Base-by-base conservation (phyloP, 2,113 vertebrate species). In the Dendrocopos noguchii region DNA sequence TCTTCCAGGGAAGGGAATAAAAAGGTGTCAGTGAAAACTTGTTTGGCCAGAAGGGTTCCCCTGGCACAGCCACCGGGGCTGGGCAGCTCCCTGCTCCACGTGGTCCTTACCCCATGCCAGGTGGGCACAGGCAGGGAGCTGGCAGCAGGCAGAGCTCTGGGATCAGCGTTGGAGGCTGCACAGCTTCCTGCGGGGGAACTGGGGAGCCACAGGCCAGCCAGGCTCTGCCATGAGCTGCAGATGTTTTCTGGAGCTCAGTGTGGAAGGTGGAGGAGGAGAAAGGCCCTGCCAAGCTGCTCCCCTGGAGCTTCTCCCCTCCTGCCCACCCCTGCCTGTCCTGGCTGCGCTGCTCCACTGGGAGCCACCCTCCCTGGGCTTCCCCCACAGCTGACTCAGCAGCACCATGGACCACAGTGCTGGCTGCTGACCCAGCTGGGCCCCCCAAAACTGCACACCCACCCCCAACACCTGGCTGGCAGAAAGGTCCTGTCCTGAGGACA, bases 361-460 rank as follows among this genome's bases (percentile, higher is more conserved):
- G n/a, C 46, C 36, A 57, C 19, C 52, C 64, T 27, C 10, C 34
- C 16, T 10, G 17, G 29, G 34, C 65, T 65, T 73, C 16, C 33
- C n/a, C 4, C 29, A 60, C 7, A 6, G 52, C 50, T 27, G 13
- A 3, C 67, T 9, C 12, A 0, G 52, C 56, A 36, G 10, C 14
- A 1, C 31, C 31, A 42, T 3, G 1, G 42, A 7, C 39, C 12
- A 0, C 66, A 50, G 24, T 1, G 0, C 31, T 36, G 1, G 0
- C 61, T 53, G 34, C 25, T 61, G 63, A 33, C n/a, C 36, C 27
- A 19, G 19, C 20, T 33, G 55, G 15, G 9, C 13, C 44, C 19
- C 19, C 53, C 57, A 53, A 7, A 61, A 27, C 2, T 59, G 53
- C 71, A 7, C 7, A 6, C 21, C 15, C 10, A 12, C 11, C 3